phyloP scores from a whole-genome alignment of 2,797 vertebrate genomes.

The Neoniphon sammara region DNA sequence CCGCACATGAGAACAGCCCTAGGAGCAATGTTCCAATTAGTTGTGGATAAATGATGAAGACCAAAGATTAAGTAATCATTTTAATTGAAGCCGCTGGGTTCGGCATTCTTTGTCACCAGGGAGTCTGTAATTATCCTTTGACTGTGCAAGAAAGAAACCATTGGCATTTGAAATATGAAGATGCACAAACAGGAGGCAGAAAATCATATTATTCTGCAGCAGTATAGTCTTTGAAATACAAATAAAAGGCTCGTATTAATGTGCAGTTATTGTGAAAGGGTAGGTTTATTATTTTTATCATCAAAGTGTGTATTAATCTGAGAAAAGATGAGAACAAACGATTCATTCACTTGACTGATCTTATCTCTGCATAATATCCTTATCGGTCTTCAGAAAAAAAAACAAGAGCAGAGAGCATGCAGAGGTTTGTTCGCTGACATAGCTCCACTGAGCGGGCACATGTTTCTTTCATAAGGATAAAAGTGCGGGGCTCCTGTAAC shows the following conservation, averaged over 20 bases:
- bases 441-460: slow-evolving; percentile 74
- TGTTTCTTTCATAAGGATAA: slow-evolving; percentile 89
- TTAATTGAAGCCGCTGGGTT: slow-evolving; percentile 35
- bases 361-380: slow-evolving; percentile 32
- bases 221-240: background rate
- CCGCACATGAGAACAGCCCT: slow-evolving; percentile 4
- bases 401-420: slow-evolving; percentile 46
- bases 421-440: slow-evolving; percentile 62
- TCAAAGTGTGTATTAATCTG: slow-evolving; percentile 13
- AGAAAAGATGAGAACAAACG: slow-evolving; percentile 13
- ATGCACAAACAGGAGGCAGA: slow-evolving; percentile 11
- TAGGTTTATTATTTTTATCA: slow-evolving; percentile 14
- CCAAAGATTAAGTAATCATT: slow-evolving; percentile 40
- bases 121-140: slow-evolving; percentile 43
- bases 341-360: slow-evolving; percentile 3
- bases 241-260: slow-evolving; percentile 1
- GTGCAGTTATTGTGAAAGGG: slow-evolving; percentile 4
- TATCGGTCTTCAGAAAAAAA: slow-evolving; percentile 27
- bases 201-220: background rate
- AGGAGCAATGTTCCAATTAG: slow-evolving; percentile 37
- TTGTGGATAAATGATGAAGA: slow-evolving; percentile 41
- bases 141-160: slow-evolving; percentile 45
- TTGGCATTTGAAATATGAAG: slow-evolving; percentile 32
- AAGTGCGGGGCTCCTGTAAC: slow-evolving; percentile 82
- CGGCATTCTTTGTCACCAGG: slow-evolving; percentile 33